Evolutionary conservation across 2,888 invertebrate species (phyloP), one percentile per base, ranked within the genome.

Genomic region (Dinocampus coccinellae): DNA sequence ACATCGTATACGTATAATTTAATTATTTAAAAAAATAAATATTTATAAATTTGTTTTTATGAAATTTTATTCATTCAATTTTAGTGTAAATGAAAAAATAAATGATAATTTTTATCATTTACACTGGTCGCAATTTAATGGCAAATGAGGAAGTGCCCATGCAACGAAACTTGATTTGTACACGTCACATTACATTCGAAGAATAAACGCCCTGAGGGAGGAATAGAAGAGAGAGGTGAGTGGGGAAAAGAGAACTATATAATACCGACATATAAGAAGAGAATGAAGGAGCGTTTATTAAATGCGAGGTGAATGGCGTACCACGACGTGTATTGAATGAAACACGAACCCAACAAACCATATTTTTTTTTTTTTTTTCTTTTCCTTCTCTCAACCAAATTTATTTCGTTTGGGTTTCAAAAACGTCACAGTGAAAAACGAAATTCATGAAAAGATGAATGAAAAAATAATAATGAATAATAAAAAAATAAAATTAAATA

Each of bases 301-400:
- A 63, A 64, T 73, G 60, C 73, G 65, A 70, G 73, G 70, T 71
- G 76, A 75, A 73, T 75, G 72, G 76, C 73, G 47, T 16, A 47
- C 65, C 63, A 64, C 74, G 55, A 72, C 72, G 75, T 55, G 73
- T 63, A 71, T 73, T 76, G 76, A 76, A 76, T 76, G 75, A 76
- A 76, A 76, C 72, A 71, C 73, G 76, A 75, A 75, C 70, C 72
- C 69, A 68, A 68, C 55, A 73, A 60, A n/a, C n/a, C n/a, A n/a
- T n/a, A n/a, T n/a, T n/a, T n/a, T n/a, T n/a, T n/a, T n/a, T n/a
- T n/a, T n/a, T n/a, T 70, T 20, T 29, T 73, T 42, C 60, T 29
- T 70, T 20, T 29, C 71, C 34, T 60, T 66, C 69, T 66, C n/a
- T 26, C 58, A 58, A 4, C 11, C 34, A 29, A 4, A 29, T 58